Evolutionary conservation across 1,140 invertebrate genomes (phyloP), one percentile per base, ranked within the genome.

Genomic region (Drosophila lowei): DNA sequence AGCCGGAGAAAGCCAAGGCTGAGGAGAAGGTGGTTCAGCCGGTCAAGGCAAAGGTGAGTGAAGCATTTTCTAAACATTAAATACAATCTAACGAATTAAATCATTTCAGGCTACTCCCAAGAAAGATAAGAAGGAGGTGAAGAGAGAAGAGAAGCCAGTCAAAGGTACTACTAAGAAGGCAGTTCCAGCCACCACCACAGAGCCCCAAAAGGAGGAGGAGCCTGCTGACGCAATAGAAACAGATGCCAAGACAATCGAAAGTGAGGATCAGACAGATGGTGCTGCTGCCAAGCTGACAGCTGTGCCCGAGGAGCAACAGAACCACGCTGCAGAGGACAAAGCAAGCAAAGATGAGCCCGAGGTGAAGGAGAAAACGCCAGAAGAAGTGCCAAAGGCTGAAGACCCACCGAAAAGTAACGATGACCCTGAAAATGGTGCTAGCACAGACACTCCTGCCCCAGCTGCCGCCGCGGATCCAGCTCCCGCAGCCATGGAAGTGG

Each of bases 401-500:
- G 70, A 81, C 47, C 34, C 77, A 48, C n/a, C 54, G 13, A 74
- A 64, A 64, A 66, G 34, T 46, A 55, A 25, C 15, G 43, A 68
- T 7, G 15, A 64, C 1, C 38, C 66, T 30, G 66, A 70, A 25
- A 70, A 70, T 11, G 79, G 47, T 43, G 47, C 41, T 18, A 34
- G 47, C 21, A 48, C 53, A 25, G 73, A 74, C 47, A 72, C 60
- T 62, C 53, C 56, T 46, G 54, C 21, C 23, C 4, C 65, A 23
- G 63, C 34, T 42, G 42, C 28, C 1, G 46, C 50, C 23, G 50
- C 50, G 30, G 55, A 43, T 23, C 6, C 65, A 15, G 66, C 34
- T 15, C 55, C 62, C 9, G 59, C 63, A 11, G 61, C 77, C 4
- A 89, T 88, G 78, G 84, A 88, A 44, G 72, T 83, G 43, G 83